These are phyloP conservation scores for Pristionchus pacificus DNA, from an alignment of 1,140 invertebrate genomes.

Conservation along the genomic window DNA sequence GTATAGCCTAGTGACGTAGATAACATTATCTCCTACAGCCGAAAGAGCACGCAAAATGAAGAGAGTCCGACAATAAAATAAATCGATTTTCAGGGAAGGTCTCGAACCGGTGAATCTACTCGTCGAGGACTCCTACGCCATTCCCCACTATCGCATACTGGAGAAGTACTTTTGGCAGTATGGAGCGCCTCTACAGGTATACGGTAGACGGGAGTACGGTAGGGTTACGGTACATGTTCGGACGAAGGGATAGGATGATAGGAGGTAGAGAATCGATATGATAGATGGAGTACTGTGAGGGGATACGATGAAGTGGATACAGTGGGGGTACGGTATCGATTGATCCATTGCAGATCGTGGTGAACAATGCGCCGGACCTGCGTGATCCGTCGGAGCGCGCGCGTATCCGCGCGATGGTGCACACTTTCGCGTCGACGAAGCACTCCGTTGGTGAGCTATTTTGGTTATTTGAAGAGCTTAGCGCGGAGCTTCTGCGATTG, in stretches of 20 bases:
- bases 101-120: slow-evolving; percentile 55
- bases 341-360: slow-evolving; percentile 69
- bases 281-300: too few species aligned
- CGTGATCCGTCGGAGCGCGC: slow-evolving; percentile 74
- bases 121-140: slow-evolving; percentile 55
- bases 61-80: too few species aligned
- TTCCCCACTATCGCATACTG: slow-evolving; percentile 51
- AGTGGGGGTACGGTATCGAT: too few species aligned
- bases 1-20: too few species aligned
- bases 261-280: too few species aligned
- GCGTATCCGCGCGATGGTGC: slow-evolving; percentile 74
- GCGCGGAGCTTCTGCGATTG: slow-evolving; percentile 79
- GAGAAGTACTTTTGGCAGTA: slow-evolving; percentile 58
- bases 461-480: too few species aligned
- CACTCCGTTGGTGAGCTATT: slow-evolving; percentile 69
- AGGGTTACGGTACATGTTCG: neutral
- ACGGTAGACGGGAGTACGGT: slow-evolving; percentile 3
- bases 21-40: too few species aligned
- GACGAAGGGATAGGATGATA: too few species aligned
- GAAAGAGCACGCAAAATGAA: too few species aligned
- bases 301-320: neutral
- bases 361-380: slow-evolving; percentile 79
- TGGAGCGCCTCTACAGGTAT: slow-evolving; percentile 53
- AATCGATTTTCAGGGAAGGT: slow-evolving; percentile 50
- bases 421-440: slow-evolving; percentile 73